Percentiles rank a stretch among this genome's conserved stretches.
Conservation (phyloP, 2,113 vertebrate genomes). For the Leucopsar rothschildi region DNA sequence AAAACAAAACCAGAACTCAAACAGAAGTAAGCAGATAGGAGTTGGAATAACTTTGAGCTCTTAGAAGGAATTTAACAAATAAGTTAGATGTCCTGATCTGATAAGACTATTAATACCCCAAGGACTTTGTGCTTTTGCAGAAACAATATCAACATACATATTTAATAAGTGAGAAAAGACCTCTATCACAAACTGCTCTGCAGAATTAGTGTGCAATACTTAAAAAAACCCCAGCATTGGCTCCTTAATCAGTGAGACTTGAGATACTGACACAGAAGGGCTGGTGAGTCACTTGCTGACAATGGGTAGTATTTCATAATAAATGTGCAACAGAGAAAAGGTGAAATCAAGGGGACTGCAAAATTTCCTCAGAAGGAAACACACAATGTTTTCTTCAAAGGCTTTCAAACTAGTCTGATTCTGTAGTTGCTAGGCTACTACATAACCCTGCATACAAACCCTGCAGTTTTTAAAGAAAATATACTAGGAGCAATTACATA, state of each 20-base stretch:
- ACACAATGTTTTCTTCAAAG: neutral
- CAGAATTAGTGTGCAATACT: neutral
- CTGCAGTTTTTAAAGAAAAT: neutral
- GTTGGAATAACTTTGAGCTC: neutral
- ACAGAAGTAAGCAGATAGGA: neutral
- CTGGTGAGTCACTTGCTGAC: constrained; percentile 30
- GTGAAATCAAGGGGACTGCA: constrained; percentile 28
- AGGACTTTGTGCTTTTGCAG: neutral
- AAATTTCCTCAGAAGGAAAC: neutral
- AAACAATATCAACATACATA: neutral
- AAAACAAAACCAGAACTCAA: neutral
- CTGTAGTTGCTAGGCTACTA: constrained; percentile 29
- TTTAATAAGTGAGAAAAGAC: neutral
- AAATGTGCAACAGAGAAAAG: neutral
- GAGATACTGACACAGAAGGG: neutral
- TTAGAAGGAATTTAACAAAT: neutral
- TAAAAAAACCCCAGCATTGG: neutral
- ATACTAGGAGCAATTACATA: neutral
- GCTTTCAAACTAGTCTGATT: neutral
- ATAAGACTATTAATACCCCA: neutral
- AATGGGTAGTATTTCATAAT: neutral
- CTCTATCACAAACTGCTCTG: neutral
- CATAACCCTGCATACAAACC: neutral
- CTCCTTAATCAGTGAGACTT: neutral
- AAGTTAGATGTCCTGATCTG: neutral